Conservation (phyloP, 2,797 vertebrate species). For the Luscinia luscinia region DNA sequence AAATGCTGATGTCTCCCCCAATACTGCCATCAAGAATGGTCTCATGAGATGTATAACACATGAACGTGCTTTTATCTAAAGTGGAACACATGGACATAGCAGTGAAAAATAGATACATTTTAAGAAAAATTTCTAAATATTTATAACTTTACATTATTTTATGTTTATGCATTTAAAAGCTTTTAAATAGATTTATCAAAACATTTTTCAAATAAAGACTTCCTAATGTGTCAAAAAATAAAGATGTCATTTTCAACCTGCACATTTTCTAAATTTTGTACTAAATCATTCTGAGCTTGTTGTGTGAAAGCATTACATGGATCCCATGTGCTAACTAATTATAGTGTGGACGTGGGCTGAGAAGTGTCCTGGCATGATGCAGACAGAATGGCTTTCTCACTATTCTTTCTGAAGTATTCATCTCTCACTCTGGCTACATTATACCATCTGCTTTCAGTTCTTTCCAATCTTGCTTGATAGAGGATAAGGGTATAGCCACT, state of each 20-base stretch:
- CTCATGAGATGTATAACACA: neutral
- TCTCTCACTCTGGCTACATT: neutral
- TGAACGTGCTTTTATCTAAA: conserved; percentile 47
- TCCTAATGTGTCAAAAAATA: neutral
- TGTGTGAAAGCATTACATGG: neutral
- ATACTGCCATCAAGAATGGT: conserved; percentile 44
- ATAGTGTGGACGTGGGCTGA: conserved; percentile 23
- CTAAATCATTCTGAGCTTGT: neutral
- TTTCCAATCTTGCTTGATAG: neutral
- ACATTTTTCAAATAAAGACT: conserved; percentile 20
- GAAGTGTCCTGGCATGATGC: conserved; percentile 3
- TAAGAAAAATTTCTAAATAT: neutral
- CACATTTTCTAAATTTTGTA: neutral
- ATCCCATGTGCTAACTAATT: conserved; percentile 18
- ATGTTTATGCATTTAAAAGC: neutral
- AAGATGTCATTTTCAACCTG: neutral
- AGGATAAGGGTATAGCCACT: neutral
- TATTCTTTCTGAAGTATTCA: neutral
- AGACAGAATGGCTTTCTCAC: neutral
- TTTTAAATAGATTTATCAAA: conserved; percentile 38
- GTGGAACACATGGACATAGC: neutral
- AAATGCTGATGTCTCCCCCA: conserved; percentile 59
- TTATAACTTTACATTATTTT: neutral
- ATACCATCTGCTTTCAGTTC: conserved; percentile 13
- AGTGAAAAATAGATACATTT: conserved; percentile 41